Conservation (phyloP, 2,797 vertebrate species). For the Labeo calbasu region DNA sequence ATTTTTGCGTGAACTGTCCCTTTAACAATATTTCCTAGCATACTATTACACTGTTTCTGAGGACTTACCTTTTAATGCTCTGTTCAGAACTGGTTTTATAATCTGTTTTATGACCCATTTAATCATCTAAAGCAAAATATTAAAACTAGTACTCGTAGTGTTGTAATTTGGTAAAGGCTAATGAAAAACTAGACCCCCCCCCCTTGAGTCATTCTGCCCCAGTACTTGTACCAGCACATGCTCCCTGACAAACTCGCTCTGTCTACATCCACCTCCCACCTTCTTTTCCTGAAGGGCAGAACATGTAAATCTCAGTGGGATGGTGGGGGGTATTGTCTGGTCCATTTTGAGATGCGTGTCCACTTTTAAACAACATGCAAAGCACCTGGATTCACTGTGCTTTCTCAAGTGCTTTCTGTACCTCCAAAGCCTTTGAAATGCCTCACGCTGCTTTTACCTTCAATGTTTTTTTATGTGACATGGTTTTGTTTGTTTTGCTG, state of each 20-base stretch:
- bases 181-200: slow-evolving; percentile 8
- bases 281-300: slow-evolving; percentile 21
- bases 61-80: too few relatives aligned
- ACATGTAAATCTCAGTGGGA: slow-evolving; percentile 9
- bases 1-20: too few relatives aligned
- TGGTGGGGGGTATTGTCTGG: not conserved
- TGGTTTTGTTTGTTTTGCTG: not conserved
- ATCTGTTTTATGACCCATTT: not conserved
- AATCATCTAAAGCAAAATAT: not conserved
- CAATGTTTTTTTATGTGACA: not conserved
- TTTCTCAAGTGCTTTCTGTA: slow-evolving; percentile 4
- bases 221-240: slow-evolving; percentile 21
- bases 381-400: not conserved
- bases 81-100: not conserved
- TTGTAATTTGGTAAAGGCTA: slow-evolving; percentile 25
- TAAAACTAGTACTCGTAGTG: not conserved
- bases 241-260: slow-evolving; percentile 4
- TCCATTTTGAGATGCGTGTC: not conserved
- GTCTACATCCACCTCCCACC: slow-evolving; percentile 4
- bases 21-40: too few relatives aligned
- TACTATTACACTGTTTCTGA: too few relatives aligned
- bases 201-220: slow-evolving; percentile 18
- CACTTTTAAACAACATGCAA: slow-evolving; percentile 1
- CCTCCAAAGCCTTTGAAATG: not conserved
- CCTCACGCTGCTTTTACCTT: not conserved